Evolutionary conservation across 2,888 invertebrate genomes (phyloP).

Genomic region (Phorcus lineatus): DNA sequence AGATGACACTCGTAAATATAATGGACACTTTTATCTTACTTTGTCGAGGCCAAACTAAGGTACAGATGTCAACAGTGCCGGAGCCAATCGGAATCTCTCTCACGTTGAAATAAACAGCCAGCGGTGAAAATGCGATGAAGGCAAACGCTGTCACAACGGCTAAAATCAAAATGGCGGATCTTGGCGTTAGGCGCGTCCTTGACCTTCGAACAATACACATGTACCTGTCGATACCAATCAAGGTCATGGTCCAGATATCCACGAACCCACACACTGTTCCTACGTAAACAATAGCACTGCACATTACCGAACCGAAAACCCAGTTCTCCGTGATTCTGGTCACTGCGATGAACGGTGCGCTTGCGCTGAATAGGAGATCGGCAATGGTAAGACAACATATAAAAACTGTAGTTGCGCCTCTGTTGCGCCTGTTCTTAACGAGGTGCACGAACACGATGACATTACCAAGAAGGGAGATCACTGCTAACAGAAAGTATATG

Average conservation of each 20-base stretch:
- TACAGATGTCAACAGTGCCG: constrained; percentile 50
- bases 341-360: constrained; percentile 57
- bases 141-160: constrained; percentile 48
- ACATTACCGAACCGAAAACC: constrained; percentile 58
- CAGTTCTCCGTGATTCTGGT: constrained; percentile 59
- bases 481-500: constrained; percentile 42
- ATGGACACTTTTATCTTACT: constrained; percentile 36
- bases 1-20: constrained; percentile 41
- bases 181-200: constrained; percentile 41
- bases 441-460: constrained; percentile 46
- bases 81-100: constrained; percentile 41
- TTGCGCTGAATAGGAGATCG: constrained; percentile 53
- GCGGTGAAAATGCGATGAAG: constrained; percentile 44
- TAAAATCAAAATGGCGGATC: constrained; percentile 42
- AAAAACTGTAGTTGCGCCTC: constrained; percentile 57
- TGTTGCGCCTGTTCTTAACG: constrained; percentile 36
- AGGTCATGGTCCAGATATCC: constrained; percentile 64
- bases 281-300: constrained; percentile 51
- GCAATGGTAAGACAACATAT: constrained; percentile 62
- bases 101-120: constrained; percentile 55
- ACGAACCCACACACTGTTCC: constrained; percentile 55
- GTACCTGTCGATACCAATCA: constrained; percentile 62
- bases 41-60: constrained; percentile 56
- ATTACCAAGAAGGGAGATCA: constrained; percentile 52
- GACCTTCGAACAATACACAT: constrained; percentile 48